phyloP scores from a whole-genome alignment of 2,113 vertebrate species.

The Trochalopteron elliotii region DNA sequence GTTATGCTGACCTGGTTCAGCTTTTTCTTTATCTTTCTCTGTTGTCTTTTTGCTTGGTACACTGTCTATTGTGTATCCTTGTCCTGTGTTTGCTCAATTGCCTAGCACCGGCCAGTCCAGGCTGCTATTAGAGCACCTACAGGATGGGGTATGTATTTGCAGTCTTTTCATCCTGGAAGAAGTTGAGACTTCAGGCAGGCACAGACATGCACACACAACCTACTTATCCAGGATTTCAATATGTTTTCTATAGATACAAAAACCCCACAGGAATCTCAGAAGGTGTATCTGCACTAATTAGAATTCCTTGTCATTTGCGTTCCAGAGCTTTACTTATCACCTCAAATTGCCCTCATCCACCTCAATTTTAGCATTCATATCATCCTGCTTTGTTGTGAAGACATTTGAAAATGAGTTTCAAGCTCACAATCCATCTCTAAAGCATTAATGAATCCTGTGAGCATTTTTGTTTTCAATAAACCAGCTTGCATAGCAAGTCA shows the following conservation, averaged over 20 bases:
- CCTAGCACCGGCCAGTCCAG: background rate
- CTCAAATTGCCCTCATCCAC: background rate
- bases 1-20: background rate
- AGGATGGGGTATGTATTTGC: background rate
- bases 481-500: background rate
- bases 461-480: background rate
- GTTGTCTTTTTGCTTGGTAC: background rate
- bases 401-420: background rate
- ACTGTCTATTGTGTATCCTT: background rate
- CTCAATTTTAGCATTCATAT: background rate
- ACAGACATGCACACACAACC: background rate
- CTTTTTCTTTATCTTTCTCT: background rate
- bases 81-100: background rate
- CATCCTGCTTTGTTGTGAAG: background rate
- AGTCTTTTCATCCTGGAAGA: background rate
- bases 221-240: background rate
- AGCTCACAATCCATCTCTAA: background rate
- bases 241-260: background rate
- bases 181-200: background rate
- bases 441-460: background rate
- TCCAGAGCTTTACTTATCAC: background rate
- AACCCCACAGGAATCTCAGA: background rate
- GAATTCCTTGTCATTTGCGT: background rate
- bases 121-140: background rate
- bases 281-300: background rate